Evolutionary conservation across 2,797 vertebrate genomes (phyloP).

Genomic region (Darevskia mixta): DNA sequence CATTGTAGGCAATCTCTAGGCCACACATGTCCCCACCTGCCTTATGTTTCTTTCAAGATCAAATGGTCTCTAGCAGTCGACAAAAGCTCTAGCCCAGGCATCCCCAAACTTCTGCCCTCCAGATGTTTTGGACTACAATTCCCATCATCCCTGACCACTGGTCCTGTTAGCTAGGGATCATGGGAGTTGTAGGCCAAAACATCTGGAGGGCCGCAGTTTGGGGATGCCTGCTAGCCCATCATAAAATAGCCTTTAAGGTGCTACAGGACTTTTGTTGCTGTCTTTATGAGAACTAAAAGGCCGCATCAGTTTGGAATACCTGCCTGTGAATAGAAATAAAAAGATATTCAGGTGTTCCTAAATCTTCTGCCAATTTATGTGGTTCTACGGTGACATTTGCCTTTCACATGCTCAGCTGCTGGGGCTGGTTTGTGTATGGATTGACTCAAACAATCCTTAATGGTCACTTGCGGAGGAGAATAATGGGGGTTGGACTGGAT

Average conservation of each 20-base stretch:
- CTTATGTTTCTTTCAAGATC: background rate
- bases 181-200: too few species aligned
- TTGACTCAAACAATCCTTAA: constrained; percentile 26
- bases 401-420: constrained; percentile 25
- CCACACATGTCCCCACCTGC: background rate
- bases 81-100: too few species aligned
- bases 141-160: too few species aligned
- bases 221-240: too few species aligned
- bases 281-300: background rate
- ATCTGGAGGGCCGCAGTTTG: too few species aligned
- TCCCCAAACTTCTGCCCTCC: too few species aligned
- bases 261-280: too few species aligned
- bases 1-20: background rate
- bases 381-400: constrained; percentile 58
- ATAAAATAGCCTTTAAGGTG: too few species aligned
- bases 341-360: constrained; percentile 30
- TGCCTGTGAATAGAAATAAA: constrained; percentile 45
- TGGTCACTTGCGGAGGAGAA: constrained; percentile 51
- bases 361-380: constrained; percentile 51
- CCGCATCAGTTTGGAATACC: background rate
- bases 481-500: constrained; percentile 22
- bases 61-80: too few species aligned
- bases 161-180: too few species aligned
- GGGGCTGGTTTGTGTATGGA: background rate
- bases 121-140: too few species aligned